Conservation (phyloP, 2,888 invertebrate species). For the Sinhomidia bicolor region DNA sequence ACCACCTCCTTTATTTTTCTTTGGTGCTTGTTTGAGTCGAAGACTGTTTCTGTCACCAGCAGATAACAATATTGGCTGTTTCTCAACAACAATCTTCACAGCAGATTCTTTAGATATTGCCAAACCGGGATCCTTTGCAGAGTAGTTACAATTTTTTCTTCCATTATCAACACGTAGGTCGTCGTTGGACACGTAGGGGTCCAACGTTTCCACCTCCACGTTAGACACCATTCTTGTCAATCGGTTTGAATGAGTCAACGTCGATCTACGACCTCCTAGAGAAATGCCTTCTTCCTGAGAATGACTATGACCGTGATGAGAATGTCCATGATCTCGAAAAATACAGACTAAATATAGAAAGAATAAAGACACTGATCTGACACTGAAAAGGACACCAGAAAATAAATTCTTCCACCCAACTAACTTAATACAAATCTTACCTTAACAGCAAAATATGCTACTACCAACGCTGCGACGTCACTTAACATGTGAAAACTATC, state of each 20-base stretch:
- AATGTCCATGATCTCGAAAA: slow-evolving; percentile 86
- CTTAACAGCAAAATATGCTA: slow-evolving; percentile 94
- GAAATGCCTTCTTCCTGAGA: neutral
- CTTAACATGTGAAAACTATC: slow-evolving; percentile 99
- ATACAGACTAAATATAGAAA: slow-evolving; percentile 93
- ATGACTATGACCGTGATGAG: slow-evolving; percentile 31
- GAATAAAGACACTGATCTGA: slow-evolving; percentile 82
- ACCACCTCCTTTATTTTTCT: neutral
- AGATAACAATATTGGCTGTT: neutral
- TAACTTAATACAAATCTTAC: slow-evolving; percentile 91
- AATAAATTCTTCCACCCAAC: slow-evolving; percentile 97
- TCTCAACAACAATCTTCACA: neutral
- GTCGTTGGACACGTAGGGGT: too few species aligned
- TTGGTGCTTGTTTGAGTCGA: too few species aligned
- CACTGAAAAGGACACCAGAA: too few species aligned
- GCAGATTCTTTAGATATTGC: too few species aligned
- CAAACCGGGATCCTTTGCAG: too few species aligned
- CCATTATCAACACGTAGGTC: too few species aligned
- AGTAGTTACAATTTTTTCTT: too few species aligned
- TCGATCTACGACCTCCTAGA: neutral
- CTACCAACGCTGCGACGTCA: slow-evolving; percentile 96
- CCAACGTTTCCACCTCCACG: neutral
- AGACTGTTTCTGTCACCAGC: neutral
- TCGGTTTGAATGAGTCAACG: slow-evolving; percentile 33
- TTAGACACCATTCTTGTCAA: slow-evolving; percentile 60